Evolutionary conservation across 23 tunicate genomes (phyloP).

Genomic region (Corella eumyota): DNA sequence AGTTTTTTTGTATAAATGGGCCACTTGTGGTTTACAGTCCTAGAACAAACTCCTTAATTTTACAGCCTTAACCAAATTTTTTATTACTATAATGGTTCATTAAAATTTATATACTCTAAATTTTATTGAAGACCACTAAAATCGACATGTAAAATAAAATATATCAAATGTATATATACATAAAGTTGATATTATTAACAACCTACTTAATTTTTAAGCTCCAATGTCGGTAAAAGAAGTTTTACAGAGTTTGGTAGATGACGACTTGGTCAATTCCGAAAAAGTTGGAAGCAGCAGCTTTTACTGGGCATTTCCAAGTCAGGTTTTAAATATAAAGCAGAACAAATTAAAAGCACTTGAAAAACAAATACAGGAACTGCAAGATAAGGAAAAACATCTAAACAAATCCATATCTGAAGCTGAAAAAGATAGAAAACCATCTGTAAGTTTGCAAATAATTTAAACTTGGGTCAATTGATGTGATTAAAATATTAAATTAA

Average conservation of each 20-base stretch:
- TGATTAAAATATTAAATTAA: no score
- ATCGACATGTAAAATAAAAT: no score
- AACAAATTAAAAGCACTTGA: conserved; percentile 26
- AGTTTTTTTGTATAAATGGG: no score
- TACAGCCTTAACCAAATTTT: conserved; percentile 1
- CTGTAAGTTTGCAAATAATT: conserved; percentile 36
- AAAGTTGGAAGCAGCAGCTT: conserved; percentile 94
- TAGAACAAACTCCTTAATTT: background rate
- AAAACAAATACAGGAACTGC: conserved; percentile 10
- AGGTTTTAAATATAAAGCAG: conserved; percentile 47
- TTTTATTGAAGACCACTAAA: no score
- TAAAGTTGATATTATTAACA: no score
- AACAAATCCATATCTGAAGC: conserved; percentile 29
- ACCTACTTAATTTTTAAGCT: conserved; percentile 44
- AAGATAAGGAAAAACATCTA: conserved; percentile 23
- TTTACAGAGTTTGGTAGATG: conserved; percentile 89
- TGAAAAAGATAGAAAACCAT: conserved; percentile 14
- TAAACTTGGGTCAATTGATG: no score
- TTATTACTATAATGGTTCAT: no score
- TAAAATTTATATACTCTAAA: no score
- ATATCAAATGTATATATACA: no score
- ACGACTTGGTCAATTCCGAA: conserved; percentile 71
- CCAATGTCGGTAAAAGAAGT: conserved; percentile 99
- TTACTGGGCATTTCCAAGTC: conserved; percentile 92
- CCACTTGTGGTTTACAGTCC: no score